Evolutionary conservation across 2,797 vertebrate species (phyloP), one percentile per base, ranked within the genome.

Genomic region (Hippocampus kuda): DNA sequence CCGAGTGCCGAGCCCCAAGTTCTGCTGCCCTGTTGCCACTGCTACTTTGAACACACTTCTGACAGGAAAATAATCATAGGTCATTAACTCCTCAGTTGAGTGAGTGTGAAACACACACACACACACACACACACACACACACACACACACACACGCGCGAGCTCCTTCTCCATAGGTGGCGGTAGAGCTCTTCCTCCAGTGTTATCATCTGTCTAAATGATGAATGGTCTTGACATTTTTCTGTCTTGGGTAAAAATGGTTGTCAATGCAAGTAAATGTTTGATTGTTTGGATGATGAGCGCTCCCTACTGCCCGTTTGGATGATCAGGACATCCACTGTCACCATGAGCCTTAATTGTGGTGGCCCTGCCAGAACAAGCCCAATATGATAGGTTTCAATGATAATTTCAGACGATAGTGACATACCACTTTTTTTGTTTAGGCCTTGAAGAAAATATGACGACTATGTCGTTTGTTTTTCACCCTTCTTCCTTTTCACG

Each of bases 151-250:
- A 24, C 8, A 38, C 18, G 8, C 61, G 6, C 5, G n/a, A n/a
- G 41, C 22, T 24, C 34, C 22, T 30, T 30, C 30, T 11, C 24
- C 38, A 41, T 7, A 9, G 15, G 8, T 1, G 16, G 60, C 10
- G 59, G 59, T 9, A 61, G 16, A 11, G 30, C 18, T 61, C 59
- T 42, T 22, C 61, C 38, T 63, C 20, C 7, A 11, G n/a, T 63
- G 41, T 41, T 63, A 5, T 63, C 38, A 44, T 63, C 41, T 7
- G 41, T 63, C 41, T 24, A n/a, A 63, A 63, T 44, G 61, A 63
- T 63, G 49, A 26, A 51, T 51, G 24, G 13, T 44, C 18, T 49
- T 66, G n/a, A 66, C 46, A 66, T 66, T 49, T 49, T 34, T 49
- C 24, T 27, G 44, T 27, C n/a, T 48, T 24, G 22, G 63, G 5